Percentiles rank a stretch among this genome's conserved stretches.
Evolutionary conservation across 2,113 vertebrate genomes (phyloP).

Genomic region (western clawed frog (Xenopus tropicalis)): DNA sequence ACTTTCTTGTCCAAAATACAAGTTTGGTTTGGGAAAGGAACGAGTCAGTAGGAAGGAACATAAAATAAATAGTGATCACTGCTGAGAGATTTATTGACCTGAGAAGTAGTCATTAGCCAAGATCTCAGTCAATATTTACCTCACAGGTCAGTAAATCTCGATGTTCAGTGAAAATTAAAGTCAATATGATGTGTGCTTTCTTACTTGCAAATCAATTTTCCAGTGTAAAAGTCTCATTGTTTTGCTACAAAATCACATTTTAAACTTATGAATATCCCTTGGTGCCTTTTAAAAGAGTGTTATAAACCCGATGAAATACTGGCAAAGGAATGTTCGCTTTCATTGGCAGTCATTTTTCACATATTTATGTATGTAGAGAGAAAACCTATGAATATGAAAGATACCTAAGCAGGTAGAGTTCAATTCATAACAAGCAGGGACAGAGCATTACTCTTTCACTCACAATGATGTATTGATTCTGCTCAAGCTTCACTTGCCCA

Average conservation of each 20-base stretch:
- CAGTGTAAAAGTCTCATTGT: slow-evolving; percentile 42
- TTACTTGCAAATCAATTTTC: slow-evolving; percentile 45
- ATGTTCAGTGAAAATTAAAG: slow-evolving; percentile 46
- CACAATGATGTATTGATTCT: too few species aligned
- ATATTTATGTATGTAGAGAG: slow-evolving; percentile 39
- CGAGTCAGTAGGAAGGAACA: slow-evolving; percentile 36
- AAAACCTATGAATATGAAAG: slow-evolving; percentile 17
- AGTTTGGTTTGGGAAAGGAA: slow-evolving; percentile 29
- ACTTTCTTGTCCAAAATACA: neutral
- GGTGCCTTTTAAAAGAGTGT: slow-evolving; percentile 46
- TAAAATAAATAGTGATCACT: slow-evolving; percentile 43
- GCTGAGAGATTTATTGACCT: slow-evolving; percentile 45
- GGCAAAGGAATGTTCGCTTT: slow-evolving; percentile 38
- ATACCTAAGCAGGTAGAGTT: slow-evolving; percentile 22
- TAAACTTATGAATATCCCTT: slow-evolving; percentile 43
- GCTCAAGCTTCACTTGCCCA: too few species aligned
- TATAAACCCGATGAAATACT: slow-evolving; percentile 44
- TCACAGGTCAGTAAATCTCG: slow-evolving; percentile 45
- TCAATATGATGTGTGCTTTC: slow-evolving; percentile 44
- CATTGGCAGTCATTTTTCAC: slow-evolving; percentile 28
- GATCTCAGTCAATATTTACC: slow-evolving; percentile 46
- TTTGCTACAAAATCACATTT: slow-evolving; percentile 44
- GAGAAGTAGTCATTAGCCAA: slow-evolving; percentile 45
- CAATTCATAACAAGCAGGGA: slow-evolving; percentile 10
- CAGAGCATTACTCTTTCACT: slow-evolving; percentile 7